These are phyloP conservation scores for Microctenopoma steveboyesi DNA, from an alignment of 2,797 vertebrate species.

Conservation along the genomic window DNA sequence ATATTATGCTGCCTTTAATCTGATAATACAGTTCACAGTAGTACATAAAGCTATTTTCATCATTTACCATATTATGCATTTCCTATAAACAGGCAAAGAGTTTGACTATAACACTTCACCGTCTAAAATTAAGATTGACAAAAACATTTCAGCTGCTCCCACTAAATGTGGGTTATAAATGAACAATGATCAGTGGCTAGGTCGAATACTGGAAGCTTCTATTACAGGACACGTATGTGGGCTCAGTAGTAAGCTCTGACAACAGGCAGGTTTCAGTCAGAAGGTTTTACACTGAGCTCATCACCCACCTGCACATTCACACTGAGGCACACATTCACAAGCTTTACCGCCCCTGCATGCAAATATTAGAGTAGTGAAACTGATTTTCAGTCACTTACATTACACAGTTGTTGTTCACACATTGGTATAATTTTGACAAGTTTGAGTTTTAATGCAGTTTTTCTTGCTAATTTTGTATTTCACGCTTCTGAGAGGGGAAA, in stretches of 20 bases:
- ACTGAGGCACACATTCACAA: neutral
- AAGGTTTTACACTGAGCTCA: neutral
- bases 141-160: neutral
- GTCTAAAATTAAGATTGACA: neutral
- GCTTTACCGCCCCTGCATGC: neutral
- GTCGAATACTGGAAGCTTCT: neutral
- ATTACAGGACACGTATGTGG: constrained; percentile 13
- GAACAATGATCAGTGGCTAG: neutral
- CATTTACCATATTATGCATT: neutral
- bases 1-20: neutral
- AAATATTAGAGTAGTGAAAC: constrained; percentile 23
- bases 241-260: neutral
- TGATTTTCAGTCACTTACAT: neutral
- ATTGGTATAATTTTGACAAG: neutral
- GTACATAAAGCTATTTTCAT: neutral
- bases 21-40: neutral
- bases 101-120: neutral
- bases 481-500: neutral
- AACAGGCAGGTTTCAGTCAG: neutral
- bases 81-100: neutral
- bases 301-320: constrained; percentile 32
- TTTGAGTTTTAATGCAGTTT: neutral
- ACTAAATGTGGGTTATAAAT: neutral
- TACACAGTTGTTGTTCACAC: neutral
- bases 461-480: neutral